Evolutionary conservation across 2,113 vertebrate genomes (phyloP).

Genomic region (Setophaga kirtlandii): DNA sequence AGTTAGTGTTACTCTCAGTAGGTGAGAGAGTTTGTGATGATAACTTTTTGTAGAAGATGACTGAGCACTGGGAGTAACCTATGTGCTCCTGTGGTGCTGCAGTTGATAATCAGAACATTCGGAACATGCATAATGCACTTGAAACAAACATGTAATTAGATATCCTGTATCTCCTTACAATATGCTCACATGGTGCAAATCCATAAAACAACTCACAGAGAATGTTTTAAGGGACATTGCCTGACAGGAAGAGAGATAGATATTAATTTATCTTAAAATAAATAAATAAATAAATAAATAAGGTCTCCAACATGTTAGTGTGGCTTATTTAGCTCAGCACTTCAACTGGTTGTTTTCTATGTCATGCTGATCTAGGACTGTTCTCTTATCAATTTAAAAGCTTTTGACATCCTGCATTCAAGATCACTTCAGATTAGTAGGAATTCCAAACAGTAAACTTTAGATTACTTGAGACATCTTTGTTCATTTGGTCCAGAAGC

Average conservation of each 20-base stretch:
- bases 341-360: constrained; percentile 44
- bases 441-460: constrained; percentile 44
- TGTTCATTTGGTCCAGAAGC: constrained; percentile 1
- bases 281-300: neutral
- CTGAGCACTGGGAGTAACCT: neutral
- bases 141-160: neutral
- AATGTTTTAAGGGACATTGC: neutral
- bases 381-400: constrained; percentile 44
- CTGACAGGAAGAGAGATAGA: neutral
- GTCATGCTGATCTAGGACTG: constrained; percentile 55
- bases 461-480: constrained; percentile 36
- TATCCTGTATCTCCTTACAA: neutral
- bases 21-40: neutral
- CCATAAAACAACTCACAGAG: neutral
- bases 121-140: neutral
- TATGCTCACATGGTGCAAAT: neutral
- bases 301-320: neutral
- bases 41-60: neutral
- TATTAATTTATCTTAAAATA: constrained; percentile 2
- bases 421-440: constrained; percentile 56
- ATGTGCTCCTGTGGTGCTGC: neutral
- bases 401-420: constrained; percentile 64
- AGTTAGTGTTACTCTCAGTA: neutral
- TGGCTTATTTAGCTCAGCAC: constrained; percentile 8
- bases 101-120: neutral